These are phyloP conservation scores for Sinella curviseta DNA, from an alignment of 1,140 invertebrate genomes.

Conservation along the genomic window DNA sequence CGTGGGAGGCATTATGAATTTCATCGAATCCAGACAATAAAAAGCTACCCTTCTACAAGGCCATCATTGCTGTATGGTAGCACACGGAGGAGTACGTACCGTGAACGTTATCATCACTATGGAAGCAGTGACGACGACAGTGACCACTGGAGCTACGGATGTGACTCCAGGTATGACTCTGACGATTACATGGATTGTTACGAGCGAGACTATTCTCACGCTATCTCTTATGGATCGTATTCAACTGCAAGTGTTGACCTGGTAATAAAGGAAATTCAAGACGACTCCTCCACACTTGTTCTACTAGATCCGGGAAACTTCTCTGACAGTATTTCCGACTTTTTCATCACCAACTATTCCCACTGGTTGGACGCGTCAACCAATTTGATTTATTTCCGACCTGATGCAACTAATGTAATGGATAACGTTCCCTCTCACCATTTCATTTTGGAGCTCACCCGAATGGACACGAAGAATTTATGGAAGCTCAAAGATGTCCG, in stretches of 20 bases:
- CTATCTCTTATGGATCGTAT: no score
- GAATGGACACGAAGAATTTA: background rate
- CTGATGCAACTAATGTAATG: no score
- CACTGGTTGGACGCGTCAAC: background rate
- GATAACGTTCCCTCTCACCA: background rate
- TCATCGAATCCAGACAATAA: background rate
- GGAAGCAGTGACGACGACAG: no score
- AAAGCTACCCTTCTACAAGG: no score
- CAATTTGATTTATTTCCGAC: background rate
- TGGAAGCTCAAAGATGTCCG: background rate
- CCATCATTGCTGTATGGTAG: no score
- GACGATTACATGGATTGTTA: no score
- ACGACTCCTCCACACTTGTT: background rate
- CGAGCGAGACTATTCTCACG: no score
- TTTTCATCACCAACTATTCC: background rate
- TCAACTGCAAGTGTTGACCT: no score
- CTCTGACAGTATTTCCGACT: background rate
- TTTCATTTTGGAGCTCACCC: background rate
- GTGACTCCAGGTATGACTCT: no score
- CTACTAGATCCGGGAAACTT: background rate
- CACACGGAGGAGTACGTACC: no score
- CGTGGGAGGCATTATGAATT: conserved; percentile 12
- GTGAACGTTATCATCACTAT: no score
- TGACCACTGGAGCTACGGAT: no score
- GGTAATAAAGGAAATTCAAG: background rate